These are phyloP conservation scores for Calycopis cecrops DNA, from an alignment of 1,140 invertebrate genomes.

Conservation along the genomic window DNA sequence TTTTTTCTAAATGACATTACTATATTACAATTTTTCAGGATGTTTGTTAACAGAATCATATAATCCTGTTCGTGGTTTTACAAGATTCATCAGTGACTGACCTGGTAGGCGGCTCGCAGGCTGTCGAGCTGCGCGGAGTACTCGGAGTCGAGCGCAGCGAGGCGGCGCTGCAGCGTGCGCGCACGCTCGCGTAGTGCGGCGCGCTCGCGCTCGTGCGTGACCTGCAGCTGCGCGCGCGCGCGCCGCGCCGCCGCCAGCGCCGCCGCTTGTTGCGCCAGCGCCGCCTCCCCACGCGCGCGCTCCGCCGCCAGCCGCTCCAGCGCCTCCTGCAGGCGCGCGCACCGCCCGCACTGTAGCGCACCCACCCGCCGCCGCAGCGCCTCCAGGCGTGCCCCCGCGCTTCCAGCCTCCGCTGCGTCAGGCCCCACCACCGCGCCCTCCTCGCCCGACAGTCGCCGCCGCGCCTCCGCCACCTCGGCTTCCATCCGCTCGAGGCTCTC, in stretches of 20 bases:
- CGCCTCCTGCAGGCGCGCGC: conserved; percentile 76
- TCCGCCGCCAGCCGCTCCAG: conserved; percentile 61
- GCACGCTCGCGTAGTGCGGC: conserved; percentile 76
- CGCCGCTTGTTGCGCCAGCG: conserved; percentile 56
- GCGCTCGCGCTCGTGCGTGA: conserved; percentile 67
- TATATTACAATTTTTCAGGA: too few species aligned
- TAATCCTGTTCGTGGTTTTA: too few species aligned
- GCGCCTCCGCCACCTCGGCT: conserved; percentile 58
- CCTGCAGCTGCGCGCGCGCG: conserved; percentile 51
- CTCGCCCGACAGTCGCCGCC: conserved; percentile 47
- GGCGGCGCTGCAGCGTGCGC: conserved; percentile 79
- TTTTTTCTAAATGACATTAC: too few species aligned
- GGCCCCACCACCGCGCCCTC: conserved; percentile 23
- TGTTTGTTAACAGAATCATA: too few species aligned
- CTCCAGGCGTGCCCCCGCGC: conserved; percentile 50
- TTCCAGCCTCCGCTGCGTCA: conserved; percentile 21
- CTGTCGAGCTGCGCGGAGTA: conserved; percentile 86
- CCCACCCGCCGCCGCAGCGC: conserved; percentile 63
- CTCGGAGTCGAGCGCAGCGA: conserved; percentile 84
- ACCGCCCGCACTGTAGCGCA: conserved; percentile 76
- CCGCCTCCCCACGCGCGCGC: conserved; percentile 49
- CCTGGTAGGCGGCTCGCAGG: conserved; percentile 82
- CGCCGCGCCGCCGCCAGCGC: conserved; percentile 59
- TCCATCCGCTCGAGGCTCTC: conserved; percentile 68
- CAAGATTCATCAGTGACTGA: too few species aligned